These are phyloP conservation scores for Acropora yongei DNA, from an alignment of 64 coral and sea anemone species.

Conservation along the genomic window DNA sequence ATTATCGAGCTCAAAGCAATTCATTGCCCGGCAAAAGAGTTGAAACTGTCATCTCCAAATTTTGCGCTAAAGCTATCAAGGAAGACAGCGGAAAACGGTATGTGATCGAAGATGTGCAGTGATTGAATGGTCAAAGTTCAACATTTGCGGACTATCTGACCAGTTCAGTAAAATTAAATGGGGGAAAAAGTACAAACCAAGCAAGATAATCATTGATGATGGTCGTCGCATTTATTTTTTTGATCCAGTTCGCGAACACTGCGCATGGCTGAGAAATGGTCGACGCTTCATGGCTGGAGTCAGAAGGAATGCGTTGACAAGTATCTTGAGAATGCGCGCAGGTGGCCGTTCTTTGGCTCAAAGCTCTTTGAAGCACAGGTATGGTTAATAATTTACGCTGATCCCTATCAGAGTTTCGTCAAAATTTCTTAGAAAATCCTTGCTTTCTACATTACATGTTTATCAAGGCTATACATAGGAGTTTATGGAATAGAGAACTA, in stretches of 20 bases:
- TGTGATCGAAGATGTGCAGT: not conserved
- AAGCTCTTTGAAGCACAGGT: conserved; percentile 97
- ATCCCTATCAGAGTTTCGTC: no score
- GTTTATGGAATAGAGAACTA: no score
- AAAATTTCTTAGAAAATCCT: no score
- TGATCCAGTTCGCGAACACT: conserved; percentile 62
- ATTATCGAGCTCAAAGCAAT: conserved; percentile 91
- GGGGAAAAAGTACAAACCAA: no score
- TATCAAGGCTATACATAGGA: not conserved
- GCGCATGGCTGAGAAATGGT: conserved; percentile 88
- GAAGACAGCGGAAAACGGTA: conserved; percentile 82
- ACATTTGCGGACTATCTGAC: no score
- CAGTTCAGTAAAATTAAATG: no score
- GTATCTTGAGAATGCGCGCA: conserved; percentile 84
- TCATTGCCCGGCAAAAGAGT: conserved; percentile 89
- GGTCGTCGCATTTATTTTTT: not conserved
- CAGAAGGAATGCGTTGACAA: conserved; percentile 79
- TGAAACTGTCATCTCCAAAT: conserved; percentile 69
- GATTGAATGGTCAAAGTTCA: no score
- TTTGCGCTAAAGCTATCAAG: conserved; percentile 77
- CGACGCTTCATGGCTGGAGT: conserved; percentile 86
- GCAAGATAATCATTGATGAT: not conserved
- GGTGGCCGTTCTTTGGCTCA: conserved; percentile 91
- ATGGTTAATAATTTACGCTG: not conserved
- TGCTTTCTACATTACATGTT: not conserved